phyloP scores from a whole-genome alignment of 2,888 invertebrate genomes.

The Amiota communis region DNA sequence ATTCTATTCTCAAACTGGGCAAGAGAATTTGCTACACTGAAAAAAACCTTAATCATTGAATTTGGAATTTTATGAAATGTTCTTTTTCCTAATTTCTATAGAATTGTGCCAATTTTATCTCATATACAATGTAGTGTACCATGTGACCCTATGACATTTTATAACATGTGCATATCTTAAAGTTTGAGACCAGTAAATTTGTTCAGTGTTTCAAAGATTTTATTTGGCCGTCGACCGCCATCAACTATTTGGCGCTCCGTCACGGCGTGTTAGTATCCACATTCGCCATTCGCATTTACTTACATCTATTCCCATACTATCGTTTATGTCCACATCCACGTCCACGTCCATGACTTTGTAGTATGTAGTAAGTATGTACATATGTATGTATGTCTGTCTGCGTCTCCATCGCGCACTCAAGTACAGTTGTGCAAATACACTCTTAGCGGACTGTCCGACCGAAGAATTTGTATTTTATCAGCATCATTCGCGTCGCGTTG shows the following conservation, averaged over 20 bases:
- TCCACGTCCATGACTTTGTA: not conserved
- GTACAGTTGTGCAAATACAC: conserved; percentile 67
- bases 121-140: too few species aligned
- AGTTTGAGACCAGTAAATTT: conserved; percentile 25
- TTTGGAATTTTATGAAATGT: not conserved
- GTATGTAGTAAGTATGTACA: too few species aligned
- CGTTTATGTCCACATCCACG: not conserved
- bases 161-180: conserved; percentile 12
- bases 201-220: conserved; percentile 41
- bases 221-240: conserved; percentile 13
- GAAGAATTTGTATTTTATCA: conserved; percentile 65
- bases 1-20: conserved; percentile 66
- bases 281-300: not conserved
- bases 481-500: conserved; percentile 63
- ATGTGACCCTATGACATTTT: too few species aligned
- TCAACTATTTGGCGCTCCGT: conserved; percentile 11
- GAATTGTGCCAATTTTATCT: too few species aligned
- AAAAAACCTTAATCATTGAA: not conserved
- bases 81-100: not conserved
- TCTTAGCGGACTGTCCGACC: conserved; percentile 65
- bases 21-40: conserved; percentile 59
- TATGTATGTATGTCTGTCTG: too few species aligned
- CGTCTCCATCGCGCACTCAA: conserved; percentile 38
- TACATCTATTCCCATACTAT: not conserved
- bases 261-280: not conserved